These are phyloP conservation scores for Caloenas nicobarica DNA, from an alignment of 2,113 vertebrate genomes.

Conservation along the genomic window DNA sequence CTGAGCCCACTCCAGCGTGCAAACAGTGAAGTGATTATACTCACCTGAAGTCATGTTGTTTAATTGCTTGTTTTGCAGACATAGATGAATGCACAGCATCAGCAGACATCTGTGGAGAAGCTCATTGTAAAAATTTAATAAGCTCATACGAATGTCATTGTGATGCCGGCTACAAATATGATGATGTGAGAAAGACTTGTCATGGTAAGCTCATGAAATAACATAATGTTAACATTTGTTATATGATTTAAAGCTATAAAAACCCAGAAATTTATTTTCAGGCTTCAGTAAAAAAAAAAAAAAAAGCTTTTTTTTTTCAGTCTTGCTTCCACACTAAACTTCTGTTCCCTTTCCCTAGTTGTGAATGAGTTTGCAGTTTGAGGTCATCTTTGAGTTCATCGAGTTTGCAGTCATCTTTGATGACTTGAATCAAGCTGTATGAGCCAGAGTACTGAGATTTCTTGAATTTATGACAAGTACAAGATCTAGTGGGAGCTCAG, in stretches of 20 bases:
- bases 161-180: constrained; percentile 82
- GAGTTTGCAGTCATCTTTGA: not conserved
- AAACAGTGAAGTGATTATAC: not conserved
- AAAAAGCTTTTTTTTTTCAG: not conserved
- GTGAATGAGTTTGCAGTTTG: not conserved
- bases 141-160: constrained; percentile 88
- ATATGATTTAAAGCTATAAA: not conserved
- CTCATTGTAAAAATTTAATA: constrained; percentile 81
- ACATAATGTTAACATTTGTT: not conserved
- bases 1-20: not conserved
- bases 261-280: not conserved
- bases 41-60: not conserved
- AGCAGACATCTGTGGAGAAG: constrained; percentile 83
- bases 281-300: not conserved
- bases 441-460: not conserved
- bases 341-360: not conserved
- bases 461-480: not conserved
- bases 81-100: constrained; percentile 83
- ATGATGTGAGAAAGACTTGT: constrained; percentile 82
- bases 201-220: constrained; percentile 75
- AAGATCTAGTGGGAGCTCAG: not conserved
- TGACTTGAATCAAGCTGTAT: not conserved
- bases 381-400: not conserved
- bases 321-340: not conserved
- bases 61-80: constrained; percentile 78